A percentile compares a stretch with the other conserved stretches of the same genome.
phyloP scores from a whole-genome alignment of 2,888 invertebrate genomes.

The Chrysolina americana region DNA sequence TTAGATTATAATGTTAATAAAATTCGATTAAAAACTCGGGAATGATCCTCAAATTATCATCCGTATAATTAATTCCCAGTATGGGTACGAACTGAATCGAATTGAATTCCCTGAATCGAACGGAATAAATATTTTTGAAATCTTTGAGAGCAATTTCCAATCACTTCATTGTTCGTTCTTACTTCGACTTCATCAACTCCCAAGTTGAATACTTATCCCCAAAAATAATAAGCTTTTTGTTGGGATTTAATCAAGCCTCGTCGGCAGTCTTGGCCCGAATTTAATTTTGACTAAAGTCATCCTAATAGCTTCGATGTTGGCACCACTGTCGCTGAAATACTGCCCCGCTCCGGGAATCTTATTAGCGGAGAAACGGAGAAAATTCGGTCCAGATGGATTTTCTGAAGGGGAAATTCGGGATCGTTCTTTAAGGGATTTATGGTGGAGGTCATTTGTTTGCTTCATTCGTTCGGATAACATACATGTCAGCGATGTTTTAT shows the following conservation, averaged over 20 bases:
- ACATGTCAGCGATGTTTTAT: not conserved
- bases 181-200: constrained; percentile 16
- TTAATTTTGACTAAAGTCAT: constrained; percentile 54
- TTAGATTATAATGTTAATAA: not conserved
- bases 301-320: constrained; percentile 51
- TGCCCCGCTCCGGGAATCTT: constrained; percentile 23
- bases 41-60: not conserved
- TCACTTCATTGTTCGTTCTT: constrained; percentile 25
- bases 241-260: constrained; percentile 44
- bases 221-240: constrained; percentile 46
- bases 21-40: not conserved
- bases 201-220: constrained; percentile 38
- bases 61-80: not conserved
- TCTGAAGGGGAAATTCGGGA: not conserved
- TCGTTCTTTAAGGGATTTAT: constrained; percentile 19
- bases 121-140: constrained; percentile 13
- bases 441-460: constrained; percentile 8
- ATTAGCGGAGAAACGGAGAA: constrained; percentile 24
- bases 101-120: not conserved
- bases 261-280: constrained; percentile 45
- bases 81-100: not conserved
- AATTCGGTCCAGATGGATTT: constrained; percentile 16
- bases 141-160: constrained; percentile 14
- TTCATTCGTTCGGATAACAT: constrained; percentile 4
- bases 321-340: constrained; percentile 31